Evolutionary conservation across 1,140 invertebrate species (phyloP), one percentile per base, ranked within the genome.

Genomic region (Ylistrum balloti): DNA sequence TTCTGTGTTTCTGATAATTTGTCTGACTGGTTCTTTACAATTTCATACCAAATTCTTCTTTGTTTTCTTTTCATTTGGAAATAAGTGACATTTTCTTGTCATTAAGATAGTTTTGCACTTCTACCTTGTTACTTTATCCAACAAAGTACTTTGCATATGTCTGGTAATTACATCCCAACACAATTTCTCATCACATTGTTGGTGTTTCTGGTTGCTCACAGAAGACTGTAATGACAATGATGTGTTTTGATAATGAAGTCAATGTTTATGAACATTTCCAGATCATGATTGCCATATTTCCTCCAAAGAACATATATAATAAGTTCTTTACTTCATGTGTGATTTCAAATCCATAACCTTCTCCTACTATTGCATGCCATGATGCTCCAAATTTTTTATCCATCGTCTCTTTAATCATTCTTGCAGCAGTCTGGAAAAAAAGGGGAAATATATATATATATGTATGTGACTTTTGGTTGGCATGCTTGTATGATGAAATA

Each of bases 371-470:
- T 0, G 98, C 98, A 96, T 99, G 98, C 97, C 99, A 99, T 22
- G 98, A 97, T 0, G 98, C 97, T 33, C 98, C 98, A 96, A 98
- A 99, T 95, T 99, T 99, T 96, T 99, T 99, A 96, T 99, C 99
- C 97, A 99, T 97, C 88, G 97, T 97, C 93, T 99, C 98, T 96
- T 99, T 99, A 33, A 99, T 98, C 97, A 98, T 98, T 93, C 97
- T 97, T 32, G 99, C 98, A 11, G 98, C 98, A 93, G 96, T 96
- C 97, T 98, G 94, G n/a, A n/a, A n/a, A n/a, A n/a, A 86, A 95
- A 94, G 33, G 90, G 56, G 88, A 91, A 87, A 89, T 74, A 91
- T 35, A 88, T 20, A 86, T 41, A 45, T 38, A n/a, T n/a, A n/a
- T n/a, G n/a, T n/a, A n/a, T 45, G 41, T 45, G 41, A 45, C 41